Base-by-base conservation (phyloP, 23 tunicate genomes). In the Ascidia mentula region DNA sequence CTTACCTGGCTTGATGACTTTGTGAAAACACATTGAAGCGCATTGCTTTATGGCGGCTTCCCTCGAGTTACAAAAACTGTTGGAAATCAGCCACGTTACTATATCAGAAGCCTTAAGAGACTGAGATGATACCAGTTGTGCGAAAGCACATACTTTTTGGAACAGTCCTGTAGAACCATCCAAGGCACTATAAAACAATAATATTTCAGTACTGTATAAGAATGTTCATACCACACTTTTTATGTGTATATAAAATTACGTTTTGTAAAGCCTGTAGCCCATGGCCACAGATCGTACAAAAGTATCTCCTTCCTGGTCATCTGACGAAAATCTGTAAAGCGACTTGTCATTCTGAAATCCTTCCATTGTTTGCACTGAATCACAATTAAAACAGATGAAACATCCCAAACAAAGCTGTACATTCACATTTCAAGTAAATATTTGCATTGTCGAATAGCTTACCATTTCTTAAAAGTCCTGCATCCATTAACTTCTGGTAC, bases 81-180 rank as follows among this genome's bases (percentile, higher is more conserved):
- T 75, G 36, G 85, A 53, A 8, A 90, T 31, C 36, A 85, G 45
- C 89, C 89, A 85, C 7, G 86, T 13, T 28, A 85, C 84, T 20
- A 90, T 60, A 35, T 90, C 96, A 70, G 73, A 71, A 42, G 90
- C 82, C 69, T 82, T 75, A 45, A 90, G 39, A 69, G 89, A 85
- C 38, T 90, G 65, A 79, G 77, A 74, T 69, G 96, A 85, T 4
- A 90, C 80, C 60, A 90, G 69, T 72, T 90, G 74, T 0, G 89
- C 96, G 42, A 79, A 87, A 0, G 84, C 82, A 59, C 89, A 90
- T 7, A 90, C 96, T 73, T 77, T 82, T 85, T 90, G 96, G 37
- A 90, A 80, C 70, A 90, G 30, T 1, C 83, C 59, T 30, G 86
- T 59, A 20, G 37, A 30, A 0, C 74, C 33, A 32, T 60, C 79